Percentiles rank a stretch among this genome's conserved stretches.
phyloP scores from a whole-genome alignment of 2,797 vertebrate genomes.

The Enteromius fasciolatus region DNA sequence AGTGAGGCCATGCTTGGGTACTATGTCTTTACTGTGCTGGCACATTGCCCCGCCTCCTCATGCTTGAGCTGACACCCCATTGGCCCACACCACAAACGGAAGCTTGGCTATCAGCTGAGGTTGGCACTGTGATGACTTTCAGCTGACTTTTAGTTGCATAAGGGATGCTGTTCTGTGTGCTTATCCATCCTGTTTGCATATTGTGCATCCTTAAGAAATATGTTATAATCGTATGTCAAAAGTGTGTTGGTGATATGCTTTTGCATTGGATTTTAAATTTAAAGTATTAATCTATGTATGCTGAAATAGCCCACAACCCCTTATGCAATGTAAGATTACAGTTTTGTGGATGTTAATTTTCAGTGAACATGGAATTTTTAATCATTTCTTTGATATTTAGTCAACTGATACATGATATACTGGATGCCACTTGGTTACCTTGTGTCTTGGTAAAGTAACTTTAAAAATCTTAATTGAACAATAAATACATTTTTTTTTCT shows the following conservation, averaged over 20 bases:
- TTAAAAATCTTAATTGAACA: not conserved
- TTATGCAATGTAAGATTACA: not conserved
- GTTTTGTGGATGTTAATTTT: not conserved
- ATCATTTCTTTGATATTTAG: not conserved
- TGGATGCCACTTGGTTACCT: not conserved
- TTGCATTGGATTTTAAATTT: not conserved
- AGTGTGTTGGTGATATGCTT: too few species aligned
- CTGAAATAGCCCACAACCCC: not conserved
- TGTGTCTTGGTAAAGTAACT: not conserved
- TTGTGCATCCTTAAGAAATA: not conserved
- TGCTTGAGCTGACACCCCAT: conserved; percentile 53
- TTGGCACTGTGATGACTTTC: conserved; percentile 41
- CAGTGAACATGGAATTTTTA: not conserved
- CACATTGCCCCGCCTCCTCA: conserved; percentile 54
- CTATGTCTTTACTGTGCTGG: conserved; percentile 50
- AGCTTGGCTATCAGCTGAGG: conserved; percentile 48
- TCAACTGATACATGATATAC: not conserved
- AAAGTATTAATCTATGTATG: not conserved
- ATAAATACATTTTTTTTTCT: not conserved
- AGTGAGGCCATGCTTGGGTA: conserved; percentile 69
- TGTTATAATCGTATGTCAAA: not conserved
- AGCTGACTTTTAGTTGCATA: conserved; percentile 39
- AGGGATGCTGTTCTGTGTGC: conserved; percentile 13
- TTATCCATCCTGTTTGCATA: not conserved
- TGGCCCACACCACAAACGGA: conserved; percentile 43